phyloP scores from a whole-genome alignment of 23 tunicate genomes.

The Oikopleura vanhoeffeni region DNA sequence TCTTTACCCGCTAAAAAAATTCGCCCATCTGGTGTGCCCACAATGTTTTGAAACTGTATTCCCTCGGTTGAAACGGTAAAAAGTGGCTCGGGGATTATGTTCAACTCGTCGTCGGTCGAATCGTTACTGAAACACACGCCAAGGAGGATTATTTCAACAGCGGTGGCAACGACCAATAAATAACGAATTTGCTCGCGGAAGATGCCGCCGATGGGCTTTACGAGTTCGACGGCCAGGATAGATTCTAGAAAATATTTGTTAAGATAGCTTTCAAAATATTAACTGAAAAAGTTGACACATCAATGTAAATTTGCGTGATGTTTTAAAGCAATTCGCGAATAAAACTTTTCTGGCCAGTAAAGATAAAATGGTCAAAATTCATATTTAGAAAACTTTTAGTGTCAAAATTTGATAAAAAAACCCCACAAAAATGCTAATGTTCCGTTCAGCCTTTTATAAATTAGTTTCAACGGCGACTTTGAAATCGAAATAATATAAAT shows the following conservation, averaged over 20 bases:
- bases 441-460: too few species aligned
- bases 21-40: slow-evolving; percentile 50
- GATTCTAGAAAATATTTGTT: slow-evolving; percentile 50
- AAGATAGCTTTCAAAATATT: too few species aligned
- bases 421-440: too few species aligned
- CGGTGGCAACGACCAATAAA: slow-evolving; percentile 73
- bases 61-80: slow-evolving; percentile 58
- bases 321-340: too few species aligned
- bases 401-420: too few species aligned
- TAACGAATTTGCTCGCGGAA: slow-evolving; percentile 62
- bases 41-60: slow-evolving; percentile 31
- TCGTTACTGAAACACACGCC: slow-evolving; percentile 80
- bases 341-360: too few species aligned
- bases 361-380: too few species aligned
- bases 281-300: too few species aligned
- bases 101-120: slow-evolving; percentile 55
- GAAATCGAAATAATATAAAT: too few species aligned
- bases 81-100: slow-evolving; percentile 72
- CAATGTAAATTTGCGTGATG: too few species aligned
- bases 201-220: slow-evolving; percentile 66
- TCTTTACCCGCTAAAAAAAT: slow-evolving; percentile 87
- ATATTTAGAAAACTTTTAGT: too few species aligned
- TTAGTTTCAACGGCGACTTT: too few species aligned
- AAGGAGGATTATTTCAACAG: slow-evolving; percentile 56
- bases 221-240: slow-evolving; percentile 61